Conservation (phyloP, 2,797 vertebrate genomes). For the Falco cherrug region DNA sequence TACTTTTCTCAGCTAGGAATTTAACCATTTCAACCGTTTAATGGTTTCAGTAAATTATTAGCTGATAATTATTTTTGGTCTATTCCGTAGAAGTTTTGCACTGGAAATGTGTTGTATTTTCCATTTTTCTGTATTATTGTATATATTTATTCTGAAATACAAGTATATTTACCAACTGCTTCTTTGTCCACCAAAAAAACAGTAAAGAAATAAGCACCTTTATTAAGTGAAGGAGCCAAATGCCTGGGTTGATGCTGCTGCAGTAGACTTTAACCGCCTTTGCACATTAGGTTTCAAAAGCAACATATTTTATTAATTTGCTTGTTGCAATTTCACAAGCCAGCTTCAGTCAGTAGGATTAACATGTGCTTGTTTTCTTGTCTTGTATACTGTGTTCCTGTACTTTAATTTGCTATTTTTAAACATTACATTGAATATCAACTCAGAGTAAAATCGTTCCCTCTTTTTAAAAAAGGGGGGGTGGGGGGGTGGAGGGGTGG, state of each 20-base stretch:
- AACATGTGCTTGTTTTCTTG: not conserved
- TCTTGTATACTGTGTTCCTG: not conserved
- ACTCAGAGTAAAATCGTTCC: not conserved
- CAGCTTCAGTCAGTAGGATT: not conserved
- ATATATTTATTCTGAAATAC: not conserved
- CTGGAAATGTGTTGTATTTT: not conserved
- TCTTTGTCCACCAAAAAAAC: not conserved
- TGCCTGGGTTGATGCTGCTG: not conserved
- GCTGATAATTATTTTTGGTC: not conserved
- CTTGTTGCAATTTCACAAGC: not conserved
- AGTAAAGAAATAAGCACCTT: not conserved
- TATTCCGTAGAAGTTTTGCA: not conserved
- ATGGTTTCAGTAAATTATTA: not conserved
- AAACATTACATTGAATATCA: not conserved
- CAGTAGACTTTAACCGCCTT: not conserved
- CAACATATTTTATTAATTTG: not conserved
- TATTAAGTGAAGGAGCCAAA: not conserved
- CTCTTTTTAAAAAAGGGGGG: not conserved
- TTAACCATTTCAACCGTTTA: constrained; percentile 1
- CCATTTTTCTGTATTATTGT: not conserved
- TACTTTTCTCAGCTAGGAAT: constrained; percentile 20
- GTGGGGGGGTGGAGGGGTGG: too few species aligned
- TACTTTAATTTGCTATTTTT: not conserved
- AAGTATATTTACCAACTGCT: not conserved
- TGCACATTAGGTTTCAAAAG: not conserved